Base-by-base conservation (phyloP, 2,113 vertebrate species). In the Gallinago paraguaiae region DNA sequence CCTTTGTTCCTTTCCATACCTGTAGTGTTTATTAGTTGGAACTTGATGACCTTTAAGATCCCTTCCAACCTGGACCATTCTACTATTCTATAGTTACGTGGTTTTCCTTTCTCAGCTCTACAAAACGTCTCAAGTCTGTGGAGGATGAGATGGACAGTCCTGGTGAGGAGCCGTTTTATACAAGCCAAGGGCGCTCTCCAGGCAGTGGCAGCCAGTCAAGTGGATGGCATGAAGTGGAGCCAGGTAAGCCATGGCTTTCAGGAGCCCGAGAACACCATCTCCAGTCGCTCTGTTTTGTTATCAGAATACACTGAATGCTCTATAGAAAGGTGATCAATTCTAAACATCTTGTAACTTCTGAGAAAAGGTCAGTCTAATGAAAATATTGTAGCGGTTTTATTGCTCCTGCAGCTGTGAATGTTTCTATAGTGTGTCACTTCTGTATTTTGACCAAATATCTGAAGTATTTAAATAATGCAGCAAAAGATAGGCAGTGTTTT, bases 71-170 rank as follows among this genome's bases (percentile, higher is more conserved):
- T 10, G 53, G 28, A 30, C 27, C 28, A 30, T 54, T 54, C 53
- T 54, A 17, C 30, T 28, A 30, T 54, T 54, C 53, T 30, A 54
- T 54, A 15, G 30, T 28, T 4, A 0, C 1, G 33, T 61, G 17
- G 11, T 72, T 88, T 72, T 88, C 17, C 48, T n/a, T n/a, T 96
- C 95, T 39, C 97, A 99, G 99, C 98, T 99, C 99, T 92, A 99
- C 99, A 56, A 99, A 99, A 97, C 99, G 99, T 97, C 99, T 99
- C 98, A 99, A 99, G 98, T 99, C 99, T 97, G 99, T 99, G 98
- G 99, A 99, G 98, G 99, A 99, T 88, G 99, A 99, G 90, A 99
- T 99, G 98, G 99, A 99, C 98, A 99, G 99, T 97, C 99, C 99
- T 28, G 98, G 99, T 23, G 99, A 99, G 97, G 99, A 99, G 98